phyloP scores from a whole-genome alignment of 2,797 vertebrate species.

The Sebastes trivittatus region DNA sequence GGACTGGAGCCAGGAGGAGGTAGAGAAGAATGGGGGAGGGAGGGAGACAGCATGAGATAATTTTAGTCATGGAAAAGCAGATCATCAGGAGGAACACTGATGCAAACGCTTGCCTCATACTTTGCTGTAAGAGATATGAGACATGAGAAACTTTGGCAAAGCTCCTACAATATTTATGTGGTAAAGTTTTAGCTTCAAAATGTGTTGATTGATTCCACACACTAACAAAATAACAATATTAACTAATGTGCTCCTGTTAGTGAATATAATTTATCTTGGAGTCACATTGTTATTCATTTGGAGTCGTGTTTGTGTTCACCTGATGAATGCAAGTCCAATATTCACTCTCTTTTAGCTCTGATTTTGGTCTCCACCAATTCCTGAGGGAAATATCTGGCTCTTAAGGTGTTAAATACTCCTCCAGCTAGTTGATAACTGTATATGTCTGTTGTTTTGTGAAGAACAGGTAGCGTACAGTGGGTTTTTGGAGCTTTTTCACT shows the following conservation, averaged over 20 bases:
- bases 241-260: neutral
- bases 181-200: neutral
- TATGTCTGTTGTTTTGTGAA: neutral
- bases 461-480: too few species aligned
- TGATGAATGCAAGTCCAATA: neutral
- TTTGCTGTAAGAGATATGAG: neutral
- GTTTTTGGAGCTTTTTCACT: neutral
- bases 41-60: neutral
- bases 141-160: neutral
- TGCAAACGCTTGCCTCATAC: neutral
- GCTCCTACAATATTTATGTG: neutral
- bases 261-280: neutral
- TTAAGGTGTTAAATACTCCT: neutral
- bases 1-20: constrained; percentile 10
- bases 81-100: neutral
- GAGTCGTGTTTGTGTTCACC: neutral
- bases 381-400: neutral
- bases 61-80: constrained; percentile 9
- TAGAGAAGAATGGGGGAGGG: neutral
- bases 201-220: neutral
- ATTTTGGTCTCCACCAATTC: neutral
- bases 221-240: neutral
- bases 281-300: neutral
- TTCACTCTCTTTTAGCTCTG: neutral
- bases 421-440: neutral